Evolutionary conservation across 2,888 invertebrate species (phyloP), one percentile per base, ranked within the genome.

Genomic region (Atethmia centrago): DNA sequence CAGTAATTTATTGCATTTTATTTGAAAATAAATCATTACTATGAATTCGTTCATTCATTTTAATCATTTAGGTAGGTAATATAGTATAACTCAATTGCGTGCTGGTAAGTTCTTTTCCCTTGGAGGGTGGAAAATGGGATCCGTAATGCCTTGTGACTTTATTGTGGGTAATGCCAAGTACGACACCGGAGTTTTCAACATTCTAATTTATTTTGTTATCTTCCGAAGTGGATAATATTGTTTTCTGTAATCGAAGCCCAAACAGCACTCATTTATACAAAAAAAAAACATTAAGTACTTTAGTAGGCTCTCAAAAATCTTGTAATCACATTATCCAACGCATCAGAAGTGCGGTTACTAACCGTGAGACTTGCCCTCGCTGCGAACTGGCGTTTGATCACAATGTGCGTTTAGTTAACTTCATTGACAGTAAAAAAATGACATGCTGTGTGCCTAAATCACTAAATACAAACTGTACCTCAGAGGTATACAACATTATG

Each of bases 121-220:
- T 10, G 12, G 45, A 31, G 31, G 31, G 19, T 36, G 28, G 36
- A 64, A 55, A 64, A 59, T 59, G 36, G n/a, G 65, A 65, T 74
- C 53, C 28, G 28, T 36, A 55, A 47, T 36, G 10, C 31, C 25
- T 56, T 25, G 25, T 10, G 36, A 49, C 25, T 68, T 19, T 47
- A 40, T 28, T 49, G n/a, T n/a, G n/a, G n/a, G n/a, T n/a, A n/a
- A n/a, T 28, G 16, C 21, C 47, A 4, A 62, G 1, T 36, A 62
- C 16, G 9, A 40, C 14, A 36, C 16, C 16, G n/a, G 36, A 45
- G 28, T 45, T 45, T 45, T 28, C 28, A 47, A 28, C 2, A 28
- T 21, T 3, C 9, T 63, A 49, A 63, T 63, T 49, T 63, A 21
- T 51, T 63, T 63, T 47, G 28, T 47, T 9, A 47, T 47, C 21